Evolutionary conservation across 2,113 vertebrate genomes (phyloP).

Genomic region (Pollachius pollachius): DNA sequence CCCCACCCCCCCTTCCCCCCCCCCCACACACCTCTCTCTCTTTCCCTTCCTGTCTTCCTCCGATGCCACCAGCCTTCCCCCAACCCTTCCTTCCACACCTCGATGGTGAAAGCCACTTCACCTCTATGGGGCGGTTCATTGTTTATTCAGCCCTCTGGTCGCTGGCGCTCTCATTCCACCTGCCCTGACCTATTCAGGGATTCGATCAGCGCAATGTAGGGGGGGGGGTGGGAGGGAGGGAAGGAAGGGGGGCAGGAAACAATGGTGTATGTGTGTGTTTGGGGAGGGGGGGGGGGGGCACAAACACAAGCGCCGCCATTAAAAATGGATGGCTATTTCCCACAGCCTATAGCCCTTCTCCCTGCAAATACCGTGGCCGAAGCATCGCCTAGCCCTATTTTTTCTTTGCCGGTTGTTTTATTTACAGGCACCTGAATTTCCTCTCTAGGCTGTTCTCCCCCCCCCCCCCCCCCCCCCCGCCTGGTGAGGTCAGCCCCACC

Average conservation of each 20-base stretch:
- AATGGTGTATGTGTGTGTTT: neutral
- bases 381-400: too few relatives aligned
- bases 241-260: neutral
- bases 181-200: slow-evolving; percentile 17
- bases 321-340: neutral
- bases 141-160: slow-evolving; percentile 13
- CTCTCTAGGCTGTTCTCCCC: neutral
- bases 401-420: too few relatives aligned
- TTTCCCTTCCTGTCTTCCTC: too few relatives aligned
- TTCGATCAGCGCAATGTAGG: slow-evolving; percentile 8
- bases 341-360: neutral
- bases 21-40: slow-evolving; percentile 12
- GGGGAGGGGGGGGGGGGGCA: neutral
- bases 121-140: slow-evolving; percentile 2
- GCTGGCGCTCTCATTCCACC: slow-evolving; percentile 21
- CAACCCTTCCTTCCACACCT: slow-evolving; percentile 21
- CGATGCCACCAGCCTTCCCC: neutral
- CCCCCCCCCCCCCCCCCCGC: slow-evolving; percentile 8
- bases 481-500: slow-evolving; percentile 24
- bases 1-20: neutral
- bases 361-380: neutral
- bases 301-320: neutral
- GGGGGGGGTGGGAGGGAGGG: neutral
- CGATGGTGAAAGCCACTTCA: slow-evolving; percentile 14
- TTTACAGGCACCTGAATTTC: slow-evolving; percentile 17